These are phyloP conservation scores for Polia nebulosa DNA, from an alignment of 2,888 invertebrate species.

Conservation along the genomic window DNA sequence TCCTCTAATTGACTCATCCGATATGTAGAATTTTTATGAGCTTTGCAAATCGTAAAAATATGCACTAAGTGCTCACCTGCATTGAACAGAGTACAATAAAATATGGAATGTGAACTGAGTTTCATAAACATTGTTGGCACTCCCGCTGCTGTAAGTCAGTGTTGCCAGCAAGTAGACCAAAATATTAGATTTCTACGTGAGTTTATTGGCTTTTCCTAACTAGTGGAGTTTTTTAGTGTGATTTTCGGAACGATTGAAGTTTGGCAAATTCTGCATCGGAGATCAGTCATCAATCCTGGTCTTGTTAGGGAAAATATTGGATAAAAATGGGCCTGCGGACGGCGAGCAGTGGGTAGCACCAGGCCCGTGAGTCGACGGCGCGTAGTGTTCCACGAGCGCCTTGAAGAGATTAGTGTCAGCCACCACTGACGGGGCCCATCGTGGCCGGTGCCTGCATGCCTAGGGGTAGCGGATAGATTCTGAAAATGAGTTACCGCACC, in stretches of 20 bases:
- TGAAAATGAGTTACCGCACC: no score
- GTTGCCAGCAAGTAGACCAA: slow-evolving; percentile 7
- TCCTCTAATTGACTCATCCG: slow-evolving; percentile 21
- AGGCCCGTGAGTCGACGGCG: no score
- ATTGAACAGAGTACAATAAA: slow-evolving; percentile 27
- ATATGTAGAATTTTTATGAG: slow-evolving; percentile 15
- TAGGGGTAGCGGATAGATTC: no score
- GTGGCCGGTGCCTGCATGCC: no score
- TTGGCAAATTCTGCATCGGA: no score
- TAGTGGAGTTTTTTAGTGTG: background rate
- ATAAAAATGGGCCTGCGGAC: no score
- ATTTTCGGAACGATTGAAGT: background rate
- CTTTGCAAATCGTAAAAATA: slow-evolving; percentile 21
- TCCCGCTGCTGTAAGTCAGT: slow-evolving; percentile 4
- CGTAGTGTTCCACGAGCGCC: no score
- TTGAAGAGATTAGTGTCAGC: no score
- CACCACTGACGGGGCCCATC: no score
- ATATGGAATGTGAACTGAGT: slow-evolving; percentile 25
- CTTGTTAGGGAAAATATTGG: no score
- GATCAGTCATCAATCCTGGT: no score
- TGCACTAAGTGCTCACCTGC: slow-evolving; percentile 27
- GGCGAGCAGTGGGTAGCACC: no score
- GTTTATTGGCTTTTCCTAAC: background rate
- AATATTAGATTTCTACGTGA: background rate
- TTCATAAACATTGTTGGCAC: slow-evolving; percentile 42